Evolutionary conservation across 2,113 vertebrate genomes (phyloP).

Genomic region (Callaeas wilsoni): DNA sequence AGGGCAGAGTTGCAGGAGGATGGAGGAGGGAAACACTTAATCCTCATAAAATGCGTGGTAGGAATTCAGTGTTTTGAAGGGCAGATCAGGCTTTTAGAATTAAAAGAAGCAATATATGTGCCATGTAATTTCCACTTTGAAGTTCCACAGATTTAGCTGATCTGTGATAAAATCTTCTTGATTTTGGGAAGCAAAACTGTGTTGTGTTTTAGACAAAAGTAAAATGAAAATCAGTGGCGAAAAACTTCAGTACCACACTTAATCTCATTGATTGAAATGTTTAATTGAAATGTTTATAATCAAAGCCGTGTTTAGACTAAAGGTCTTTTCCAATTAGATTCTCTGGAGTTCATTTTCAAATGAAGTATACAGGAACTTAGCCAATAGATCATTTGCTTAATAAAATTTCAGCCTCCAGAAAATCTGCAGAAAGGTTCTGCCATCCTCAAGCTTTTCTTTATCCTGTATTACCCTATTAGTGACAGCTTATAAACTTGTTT

Average conservation of each 20-base stretch:
- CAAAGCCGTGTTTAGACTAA: neutral
- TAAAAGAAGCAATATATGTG: neutral
- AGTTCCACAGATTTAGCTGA: neutral
- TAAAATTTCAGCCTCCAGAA: neutral
- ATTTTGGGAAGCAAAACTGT: neutral
- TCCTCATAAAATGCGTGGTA: fast-evolving
- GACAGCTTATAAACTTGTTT: neutral
- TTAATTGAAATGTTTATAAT: neutral
- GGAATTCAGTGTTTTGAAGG: neutral
- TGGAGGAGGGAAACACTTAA: neutral
- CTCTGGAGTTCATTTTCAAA: neutral
- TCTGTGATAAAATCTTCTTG: neutral
- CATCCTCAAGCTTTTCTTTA: neutral
- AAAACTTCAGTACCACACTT: neutral
- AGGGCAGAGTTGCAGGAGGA: neutral
- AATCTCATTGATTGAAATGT: neutral
- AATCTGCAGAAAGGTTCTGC: neutral
- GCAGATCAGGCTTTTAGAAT: neutral
- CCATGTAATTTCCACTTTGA: neutral
- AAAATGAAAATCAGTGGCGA: neutral
- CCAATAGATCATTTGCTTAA: neutral
- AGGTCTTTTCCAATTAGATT: neutral
- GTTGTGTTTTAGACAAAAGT: neutral
- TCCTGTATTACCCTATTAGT: neutral
- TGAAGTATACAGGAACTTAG: neutral